phyloP scores from a whole-genome alignment of 2,113 vertebrate species.

The Notiomystis cincta region DNA sequence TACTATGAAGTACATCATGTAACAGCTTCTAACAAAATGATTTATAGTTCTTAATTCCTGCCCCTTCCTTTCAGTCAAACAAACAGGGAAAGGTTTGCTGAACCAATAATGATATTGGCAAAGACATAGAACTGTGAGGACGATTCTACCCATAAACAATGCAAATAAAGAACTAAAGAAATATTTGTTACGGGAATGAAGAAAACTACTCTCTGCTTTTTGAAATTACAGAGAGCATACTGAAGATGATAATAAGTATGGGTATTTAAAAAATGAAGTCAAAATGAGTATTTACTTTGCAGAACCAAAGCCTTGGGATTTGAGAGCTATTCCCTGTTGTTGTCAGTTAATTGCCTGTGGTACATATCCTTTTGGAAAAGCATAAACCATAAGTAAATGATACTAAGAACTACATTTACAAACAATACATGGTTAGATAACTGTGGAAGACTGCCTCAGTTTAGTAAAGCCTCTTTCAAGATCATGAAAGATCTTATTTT shows the following conservation, averaged over 20 bases:
- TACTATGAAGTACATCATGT: not conserved
- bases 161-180: not conserved
- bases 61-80: not conserved
- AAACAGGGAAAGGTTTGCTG: conserved; percentile 23
- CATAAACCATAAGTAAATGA: not conserved
- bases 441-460: not conserved
- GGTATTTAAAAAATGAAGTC: not conserved
- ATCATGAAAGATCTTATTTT: not conserved
- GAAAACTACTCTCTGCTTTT: not conserved
- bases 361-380: not conserved
- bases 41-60: not conserved
- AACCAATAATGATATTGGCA: conserved; percentile 23
- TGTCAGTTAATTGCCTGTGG: not conserved
- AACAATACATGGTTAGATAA: not conserved
- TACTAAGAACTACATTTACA: not conserved
- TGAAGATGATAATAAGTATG: not conserved
- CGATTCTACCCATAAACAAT: not conserved
- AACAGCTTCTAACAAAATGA: not conserved
- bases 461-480: not conserved
- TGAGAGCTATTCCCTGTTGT: not conserved
- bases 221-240: not conserved
- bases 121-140: not conserved
- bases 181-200: not conserved
- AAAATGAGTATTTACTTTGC: not conserved
- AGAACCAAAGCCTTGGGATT: not conserved